A percentile compares a stretch with the other conserved stretches of the same genome.
phyloP scores from a whole-genome alignment of 2,113 vertebrate genomes.

The Synodontis membranacea region DNA sequence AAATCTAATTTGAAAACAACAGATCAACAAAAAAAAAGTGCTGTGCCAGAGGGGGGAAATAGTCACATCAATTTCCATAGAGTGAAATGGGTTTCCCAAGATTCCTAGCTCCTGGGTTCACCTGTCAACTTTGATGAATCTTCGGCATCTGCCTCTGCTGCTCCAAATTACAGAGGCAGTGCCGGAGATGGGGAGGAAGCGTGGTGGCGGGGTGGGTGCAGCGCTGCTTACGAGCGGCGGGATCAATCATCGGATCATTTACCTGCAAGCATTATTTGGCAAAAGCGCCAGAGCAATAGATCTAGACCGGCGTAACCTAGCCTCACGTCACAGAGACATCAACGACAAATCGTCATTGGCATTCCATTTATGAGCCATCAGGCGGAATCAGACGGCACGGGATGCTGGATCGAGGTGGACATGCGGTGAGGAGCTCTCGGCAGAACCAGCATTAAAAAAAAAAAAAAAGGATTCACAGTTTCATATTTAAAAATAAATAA shows the following conservation, averaged over 20 bases:
- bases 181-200: constrained; percentile 57
- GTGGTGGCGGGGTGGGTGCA: constrained; percentile 52
- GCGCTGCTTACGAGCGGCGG: constrained; percentile 80
- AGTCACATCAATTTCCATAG: constrained; percentile 77
- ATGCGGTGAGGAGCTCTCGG: constrained; percentile 84
- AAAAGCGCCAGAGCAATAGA: constrained; percentile 76
- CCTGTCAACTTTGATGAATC: constrained; percentile 90
- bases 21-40: constrained; percentile 55
- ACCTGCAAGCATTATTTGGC: constrained; percentile 87
- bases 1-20: constrained; percentile 49
- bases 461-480: constrained; percentile 72
- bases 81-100: constrained; percentile 77
- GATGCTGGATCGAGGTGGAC: constrained; percentile 85
- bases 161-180: constrained; percentile 75
- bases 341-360: constrained; percentile 95
- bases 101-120: constrained; percentile 82
- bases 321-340: constrained; percentile 77
- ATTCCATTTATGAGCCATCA: constrained; percentile 95
- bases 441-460: constrained; percentile 80
- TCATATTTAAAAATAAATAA: constrained; percentile 51
- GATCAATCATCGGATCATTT: constrained; percentile 88
- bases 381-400: constrained; percentile 86
- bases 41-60: constrained; percentile 59
- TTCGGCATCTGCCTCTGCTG: constrained; percentile 81
- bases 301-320: constrained; percentile 77